Evolutionary conservation across 2,888 invertebrate species (phyloP).

Genomic region (Eurytoma adleriae): DNA sequence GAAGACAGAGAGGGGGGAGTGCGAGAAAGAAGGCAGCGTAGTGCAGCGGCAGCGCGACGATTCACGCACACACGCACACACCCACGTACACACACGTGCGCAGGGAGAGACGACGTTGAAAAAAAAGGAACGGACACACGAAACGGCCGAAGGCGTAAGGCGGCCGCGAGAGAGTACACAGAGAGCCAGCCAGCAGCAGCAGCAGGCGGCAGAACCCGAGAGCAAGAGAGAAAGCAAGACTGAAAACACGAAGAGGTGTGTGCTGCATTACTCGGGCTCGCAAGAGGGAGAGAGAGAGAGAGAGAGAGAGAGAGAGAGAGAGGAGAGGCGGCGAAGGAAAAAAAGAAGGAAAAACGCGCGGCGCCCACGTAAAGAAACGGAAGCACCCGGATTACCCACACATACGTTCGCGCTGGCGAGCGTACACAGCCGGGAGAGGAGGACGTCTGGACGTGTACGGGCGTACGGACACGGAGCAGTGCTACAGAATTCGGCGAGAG

Average conservation of each 20-base stretch:
- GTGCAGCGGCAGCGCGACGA: constrained; percentile 15
- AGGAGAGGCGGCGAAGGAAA: constrained; percentile 18
- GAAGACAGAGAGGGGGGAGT: constrained; percentile 35
- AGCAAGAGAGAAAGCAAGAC: constrained; percentile 7
- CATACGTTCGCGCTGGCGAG: constrained; percentile 14
- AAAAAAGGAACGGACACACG: constrained; percentile 58
- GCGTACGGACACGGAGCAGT: background rate
- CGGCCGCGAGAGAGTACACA: constrained; percentile 28
- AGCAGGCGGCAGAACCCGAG: constrained; percentile 44
- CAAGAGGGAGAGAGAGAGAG: constrained; percentile 50
- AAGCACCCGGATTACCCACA: constrained; percentile 58
- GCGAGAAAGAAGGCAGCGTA: constrained; percentile 15
- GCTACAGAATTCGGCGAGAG: background rate
- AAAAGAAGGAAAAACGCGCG: constrained; percentile 52
- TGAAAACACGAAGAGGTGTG: background rate
- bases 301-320: constrained; percentile 33
- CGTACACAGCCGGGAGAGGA: background rate
- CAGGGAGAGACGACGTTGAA: constrained; percentile 42
- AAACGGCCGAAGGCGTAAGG: constrained; percentile 51
- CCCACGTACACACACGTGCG: background rate
- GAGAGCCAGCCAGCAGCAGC: constrained; percentile 11
- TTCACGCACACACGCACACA: constrained; percentile 12
- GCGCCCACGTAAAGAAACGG: constrained; percentile 58
- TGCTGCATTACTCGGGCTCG: constrained; percentile 8
- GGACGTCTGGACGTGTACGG: background rate